Conservation (phyloP, 2,113 vertebrate species). For the Percopsis transmontana region DNA sequence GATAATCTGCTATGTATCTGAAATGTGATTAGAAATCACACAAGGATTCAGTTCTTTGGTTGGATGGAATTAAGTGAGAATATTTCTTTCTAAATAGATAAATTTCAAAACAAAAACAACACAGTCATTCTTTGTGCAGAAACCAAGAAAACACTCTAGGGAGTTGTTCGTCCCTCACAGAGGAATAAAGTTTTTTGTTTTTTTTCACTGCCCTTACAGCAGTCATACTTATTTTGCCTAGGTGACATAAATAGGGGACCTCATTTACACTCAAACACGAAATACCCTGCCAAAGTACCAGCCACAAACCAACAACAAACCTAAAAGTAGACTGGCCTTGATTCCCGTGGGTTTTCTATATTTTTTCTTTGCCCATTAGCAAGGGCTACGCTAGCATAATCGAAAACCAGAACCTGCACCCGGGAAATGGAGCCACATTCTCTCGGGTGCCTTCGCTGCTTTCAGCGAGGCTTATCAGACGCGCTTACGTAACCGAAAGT, state of each 20-base stretch:
- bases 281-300: slow-evolving; percentile 2
- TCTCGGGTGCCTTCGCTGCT: slow-evolving; percentile 43
- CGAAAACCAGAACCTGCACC: neutral
- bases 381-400: neutral
- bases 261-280: slow-evolving; percentile 48
- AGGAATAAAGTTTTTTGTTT: too few species aligned
- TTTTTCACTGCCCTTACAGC: slow-evolving; percentile 6
- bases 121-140: too few species aligned
- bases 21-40: slow-evolving; percentile 74
- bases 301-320: slow-evolving; percentile 25
- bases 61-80: slow-evolving; percentile 21
- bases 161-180: too few species aligned
- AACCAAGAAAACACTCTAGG: too few species aligned
- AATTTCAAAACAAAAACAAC: neutral
- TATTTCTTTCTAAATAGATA: too few species aligned
- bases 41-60: slow-evolving; percentile 50
- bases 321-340: neutral
- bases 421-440: slow-evolving; percentile 20
- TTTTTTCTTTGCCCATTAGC: neutral
- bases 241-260: slow-evolving; percentile 39
- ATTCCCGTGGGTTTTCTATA: neutral
- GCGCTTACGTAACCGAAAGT: slow-evolving; percentile 34
- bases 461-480: slow-evolving; percentile 26
- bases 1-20: slow-evolving; percentile 73
- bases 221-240: neutral